Conservation (phyloP, 2,113 vertebrate genomes). For the Numenius arquata region DNA sequence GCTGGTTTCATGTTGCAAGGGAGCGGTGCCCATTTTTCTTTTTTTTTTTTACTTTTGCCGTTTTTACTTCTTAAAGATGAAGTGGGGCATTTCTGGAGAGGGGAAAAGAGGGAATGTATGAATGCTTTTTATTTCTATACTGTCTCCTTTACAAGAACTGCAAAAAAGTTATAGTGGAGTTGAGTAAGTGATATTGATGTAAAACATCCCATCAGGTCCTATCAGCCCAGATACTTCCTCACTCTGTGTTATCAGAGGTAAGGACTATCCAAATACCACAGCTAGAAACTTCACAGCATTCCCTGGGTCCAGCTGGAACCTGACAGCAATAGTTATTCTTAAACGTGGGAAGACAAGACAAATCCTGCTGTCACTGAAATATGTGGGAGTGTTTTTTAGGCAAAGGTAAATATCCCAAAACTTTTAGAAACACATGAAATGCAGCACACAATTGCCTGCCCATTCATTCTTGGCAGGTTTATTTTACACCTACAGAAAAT, state of each 20-base stretch:
- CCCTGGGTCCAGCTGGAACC: neutral
- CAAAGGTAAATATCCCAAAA: neutral
- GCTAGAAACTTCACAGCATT: neutral
- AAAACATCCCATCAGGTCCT: neutral
- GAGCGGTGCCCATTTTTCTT: neutral
- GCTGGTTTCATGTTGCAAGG: neutral
- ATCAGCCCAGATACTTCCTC: neutral
- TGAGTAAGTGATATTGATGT: neutral
- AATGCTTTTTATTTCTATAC: neutral
- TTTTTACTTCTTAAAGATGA: conserved; percentile 22
- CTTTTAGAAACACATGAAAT: neutral
- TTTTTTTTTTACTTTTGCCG: neutral
- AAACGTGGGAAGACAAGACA: neutral
- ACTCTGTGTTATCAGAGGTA: neutral
- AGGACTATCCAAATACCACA: neutral
- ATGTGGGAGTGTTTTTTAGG: neutral
- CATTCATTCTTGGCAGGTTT: neutral
- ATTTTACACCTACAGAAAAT: neutral
- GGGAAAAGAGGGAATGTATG: neutral
- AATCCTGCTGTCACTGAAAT: conserved; percentile 11
- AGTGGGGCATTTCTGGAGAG: neutral
- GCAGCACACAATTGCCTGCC: neutral
- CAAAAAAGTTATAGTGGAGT: neutral
- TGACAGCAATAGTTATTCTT: neutral
- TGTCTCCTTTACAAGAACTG: neutral